phyloP scores from a whole-genome alignment of 37 sponge, comb jelly and placozoan species.

The Diacarnus erythraeanus region DNA sequence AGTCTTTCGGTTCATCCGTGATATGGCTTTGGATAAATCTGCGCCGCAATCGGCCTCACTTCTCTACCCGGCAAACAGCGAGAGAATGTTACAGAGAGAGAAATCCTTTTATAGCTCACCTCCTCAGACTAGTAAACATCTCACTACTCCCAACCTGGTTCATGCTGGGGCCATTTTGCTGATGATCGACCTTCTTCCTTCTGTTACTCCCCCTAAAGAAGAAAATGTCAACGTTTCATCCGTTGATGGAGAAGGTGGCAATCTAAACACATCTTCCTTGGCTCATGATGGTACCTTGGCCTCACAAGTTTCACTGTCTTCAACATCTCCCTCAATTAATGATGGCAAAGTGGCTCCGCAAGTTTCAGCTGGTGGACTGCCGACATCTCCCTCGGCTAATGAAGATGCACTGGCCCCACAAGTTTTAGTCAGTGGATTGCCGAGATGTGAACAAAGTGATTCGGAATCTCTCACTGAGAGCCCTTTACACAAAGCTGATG shows the following conservation, averaged over 20 bases:
- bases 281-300: not conserved
- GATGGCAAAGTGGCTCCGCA: not conserved
- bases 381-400: too few species aligned
- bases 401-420: too few species aligned
- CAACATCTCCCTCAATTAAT: not conserved
- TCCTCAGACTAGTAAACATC: not conserved
- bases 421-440: too few species aligned
- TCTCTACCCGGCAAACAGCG: not conserved
- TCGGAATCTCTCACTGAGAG: too few species aligned
- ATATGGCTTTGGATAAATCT: slow-evolving; percentile 75
- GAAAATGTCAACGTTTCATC: too few species aligned
- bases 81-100: not conserved
- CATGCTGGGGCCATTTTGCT: slow-evolving; percentile 77
- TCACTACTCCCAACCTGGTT: slow-evolving; percentile 20
- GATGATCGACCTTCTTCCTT: slow-evolving; percentile 85
- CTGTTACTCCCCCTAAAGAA: slow-evolving; percentile 19
- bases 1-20: slow-evolving; percentile 76
- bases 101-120: slow-evolving; percentile 18
- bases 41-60: slow-evolving; percentile 36
- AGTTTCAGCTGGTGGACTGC: too few species aligned
- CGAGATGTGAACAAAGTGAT: too few species aligned
- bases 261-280: too few species aligned
- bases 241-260: not conserved
- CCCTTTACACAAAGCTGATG: not conserved
- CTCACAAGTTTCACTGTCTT: too few species aligned